Evolutionary conservation across 2,797 vertebrate species (phyloP).

Genomic region (Sylvilagus floridanus): DNA sequence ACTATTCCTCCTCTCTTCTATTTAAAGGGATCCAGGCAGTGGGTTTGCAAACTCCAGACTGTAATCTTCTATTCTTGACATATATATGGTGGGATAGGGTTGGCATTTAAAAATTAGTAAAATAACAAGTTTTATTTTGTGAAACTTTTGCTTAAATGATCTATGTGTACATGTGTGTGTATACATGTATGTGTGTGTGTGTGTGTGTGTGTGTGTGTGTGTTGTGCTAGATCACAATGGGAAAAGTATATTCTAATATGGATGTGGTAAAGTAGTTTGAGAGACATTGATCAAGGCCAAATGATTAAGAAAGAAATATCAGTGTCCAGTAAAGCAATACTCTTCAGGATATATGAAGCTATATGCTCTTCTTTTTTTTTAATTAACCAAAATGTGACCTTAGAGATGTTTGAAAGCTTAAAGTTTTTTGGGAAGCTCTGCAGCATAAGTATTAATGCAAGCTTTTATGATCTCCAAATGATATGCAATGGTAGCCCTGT

Average conservation of each 20-base stretch:
- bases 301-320: not conserved
- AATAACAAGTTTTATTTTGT: not conserved
- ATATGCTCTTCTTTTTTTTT: not conserved
- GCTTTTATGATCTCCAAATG: not conserved
- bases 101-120: conserved; percentile 13
- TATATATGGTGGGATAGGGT: not conserved
- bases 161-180: not conserved
- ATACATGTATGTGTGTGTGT: not conserved
- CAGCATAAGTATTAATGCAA: not conserved
- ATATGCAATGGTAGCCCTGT: not conserved
- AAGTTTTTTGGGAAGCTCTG: not conserved
- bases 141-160: conserved; percentile 11
- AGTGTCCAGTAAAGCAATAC: not conserved
- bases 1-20: not conserved
- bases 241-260: not conserved
- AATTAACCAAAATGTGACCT: not conserved
- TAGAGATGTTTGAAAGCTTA: not conserved
- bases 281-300: not conserved
- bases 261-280: not conserved
- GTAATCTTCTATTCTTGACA: not conserved
- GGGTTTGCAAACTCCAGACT: not conserved
- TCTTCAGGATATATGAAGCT: not conserved
- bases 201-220: not conserved
- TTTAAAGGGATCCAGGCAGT: not conserved
- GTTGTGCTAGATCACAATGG: not conserved